Evolutionary conservation across 2,113 vertebrate species (phyloP).

Genomic region (Crocuta crocuta): DNA sequence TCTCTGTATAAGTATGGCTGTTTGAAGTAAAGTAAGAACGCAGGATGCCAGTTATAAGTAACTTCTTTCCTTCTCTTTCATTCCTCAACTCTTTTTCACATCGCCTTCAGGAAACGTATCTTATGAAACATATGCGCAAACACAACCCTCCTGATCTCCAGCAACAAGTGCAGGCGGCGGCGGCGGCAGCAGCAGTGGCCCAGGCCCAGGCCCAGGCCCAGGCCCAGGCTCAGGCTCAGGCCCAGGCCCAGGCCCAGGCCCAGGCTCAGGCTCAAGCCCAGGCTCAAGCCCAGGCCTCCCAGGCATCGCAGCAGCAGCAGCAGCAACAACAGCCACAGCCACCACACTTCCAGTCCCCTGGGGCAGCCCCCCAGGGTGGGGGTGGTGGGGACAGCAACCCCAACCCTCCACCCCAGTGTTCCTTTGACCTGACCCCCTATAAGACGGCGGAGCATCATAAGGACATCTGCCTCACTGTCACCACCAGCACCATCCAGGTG

Average conservation of each 20-base stretch:
- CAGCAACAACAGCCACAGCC: slow-evolving; percentile 86
- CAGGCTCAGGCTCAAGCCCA: slow-evolving; percentile 33
- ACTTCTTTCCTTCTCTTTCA: slow-evolving; percentile 17
- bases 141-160: slow-evolving; percentile 94
- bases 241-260: slow-evolving; percentile 85
- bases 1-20: not conserved
- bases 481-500: slow-evolving; percentile 94
- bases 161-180: slow-evolving; percentile 85
- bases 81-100: not conserved
- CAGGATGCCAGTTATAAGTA: not conserved
- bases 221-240: not conserved
- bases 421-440: slow-evolving; percentile 97
- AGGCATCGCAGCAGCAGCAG: slow-evolving; percentile 64
- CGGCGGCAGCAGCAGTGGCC: slow-evolving; percentile 82
- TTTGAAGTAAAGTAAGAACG: accelerated
- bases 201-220: slow-evolving; percentile 58
- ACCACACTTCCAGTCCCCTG: slow-evolving; percentile 91
- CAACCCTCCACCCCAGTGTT: slow-evolving; percentile 92
- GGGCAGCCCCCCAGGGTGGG: slow-evolving; percentile 87
- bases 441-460: slow-evolving; percentile 96
- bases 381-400: slow-evolving; percentile 90
- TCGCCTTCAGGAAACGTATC: slow-evolving; percentile 94
- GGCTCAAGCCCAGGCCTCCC: slow-evolving; percentile 52
- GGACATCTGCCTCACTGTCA: slow-evolving; percentile 98
- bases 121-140: slow-evolving; percentile 99